Evolutionary conservation across 2,888 invertebrate species (phyloP).

Genomic region (Orgyia antiqua): DNA sequence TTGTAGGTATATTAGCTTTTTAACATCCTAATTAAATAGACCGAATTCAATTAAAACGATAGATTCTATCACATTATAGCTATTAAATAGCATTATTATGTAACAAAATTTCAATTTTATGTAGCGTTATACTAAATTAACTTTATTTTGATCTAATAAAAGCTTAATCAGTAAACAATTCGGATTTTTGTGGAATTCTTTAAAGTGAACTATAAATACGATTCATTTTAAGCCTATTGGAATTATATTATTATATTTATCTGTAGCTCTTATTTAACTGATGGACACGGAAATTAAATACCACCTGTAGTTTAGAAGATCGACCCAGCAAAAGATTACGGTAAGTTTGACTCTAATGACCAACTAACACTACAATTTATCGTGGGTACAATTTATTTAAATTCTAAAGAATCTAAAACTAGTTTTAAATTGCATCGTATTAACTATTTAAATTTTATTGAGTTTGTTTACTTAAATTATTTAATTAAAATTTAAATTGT

Average conservation of each 20-base stretch:
- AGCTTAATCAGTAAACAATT: constrained; percentile 14
- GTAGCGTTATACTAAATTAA: constrained; percentile 9
- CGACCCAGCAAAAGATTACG: constrained; percentile 49
- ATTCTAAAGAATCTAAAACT: constrained; percentile 38
- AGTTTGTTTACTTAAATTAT: constrained; percentile 52
- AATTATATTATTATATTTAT: constrained; percentile 29
- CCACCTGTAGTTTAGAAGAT: constrained; percentile 56
- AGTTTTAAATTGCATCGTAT: constrained; percentile 35
- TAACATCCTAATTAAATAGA: too few species aligned
- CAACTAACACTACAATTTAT: constrained; percentile 51
- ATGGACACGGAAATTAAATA: constrained; percentile 46
- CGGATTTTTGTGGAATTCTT: constrained; percentile 20
- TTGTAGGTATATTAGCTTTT: too few species aligned
- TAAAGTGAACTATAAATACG: constrained; percentile 14
- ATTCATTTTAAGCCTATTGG: constrained; percentile 24
- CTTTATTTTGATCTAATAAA: constrained; percentile 20
- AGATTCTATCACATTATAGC: too few species aligned
- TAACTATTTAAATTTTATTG: constrained; percentile 35
- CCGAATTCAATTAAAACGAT: background rate
- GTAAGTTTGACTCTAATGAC: constrained; percentile 51
- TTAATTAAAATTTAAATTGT: constrained; percentile 39
- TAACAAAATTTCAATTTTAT: constrained; percentile 16
- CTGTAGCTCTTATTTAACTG: constrained; percentile 21
- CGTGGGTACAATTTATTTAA: constrained; percentile 47
- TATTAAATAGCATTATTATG: constrained; percentile 9